A percentile compares a stretch with the other conserved stretches of the same genome.
These are phyloP conservation scores for Conops quadrifasciatus DNA, from an alignment of 2,888 invertebrate genomes.

Conservation along the genomic window DNA sequence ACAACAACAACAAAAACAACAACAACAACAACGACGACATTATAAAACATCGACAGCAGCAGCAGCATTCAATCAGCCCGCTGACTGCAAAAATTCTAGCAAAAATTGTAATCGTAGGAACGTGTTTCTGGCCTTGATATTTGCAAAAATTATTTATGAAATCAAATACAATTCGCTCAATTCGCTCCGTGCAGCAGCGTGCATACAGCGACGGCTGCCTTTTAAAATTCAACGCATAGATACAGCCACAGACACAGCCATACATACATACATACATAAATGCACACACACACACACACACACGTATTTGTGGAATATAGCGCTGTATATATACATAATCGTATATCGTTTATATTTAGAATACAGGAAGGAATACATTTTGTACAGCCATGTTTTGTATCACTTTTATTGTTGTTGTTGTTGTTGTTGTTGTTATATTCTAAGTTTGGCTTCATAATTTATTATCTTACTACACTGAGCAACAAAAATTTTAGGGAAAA, in stretches of 20 bases:
- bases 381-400: neutral
- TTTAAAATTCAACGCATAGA: slow-evolving; percentile 27
- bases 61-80: neutral
- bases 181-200: neutral
- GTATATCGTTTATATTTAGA: slow-evolving; percentile 5
- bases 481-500: neutral
- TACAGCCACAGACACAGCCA: neutral
- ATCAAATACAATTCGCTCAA: slow-evolving; percentile 40
- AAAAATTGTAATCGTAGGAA: slow-evolving; percentile 25
- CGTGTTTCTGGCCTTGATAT: slow-evolving; percentile 41
- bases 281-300: neutral
- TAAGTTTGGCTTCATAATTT: neutral
- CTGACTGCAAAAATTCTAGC: too few species aligned
- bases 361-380: slow-evolving; percentile 37
- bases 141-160: slow-evolving; percentile 43
- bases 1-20: slow-evolving; percentile 29
- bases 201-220: slow-evolving; percentile 6
- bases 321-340: neutral
- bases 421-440: neutral
- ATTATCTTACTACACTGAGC: neutral
- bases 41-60: too few species aligned
- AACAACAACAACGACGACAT: slow-evolving; percentile 15
- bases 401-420: neutral
- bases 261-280: slow-evolving; percentile 3
- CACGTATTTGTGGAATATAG: neutral